A percentile compares a stretch with the other conserved stretches of the same genome.
phyloP scores from a whole-genome alignment of 2,113 vertebrate genomes.

The Oncorhynchus gorbuscha region DNA sequence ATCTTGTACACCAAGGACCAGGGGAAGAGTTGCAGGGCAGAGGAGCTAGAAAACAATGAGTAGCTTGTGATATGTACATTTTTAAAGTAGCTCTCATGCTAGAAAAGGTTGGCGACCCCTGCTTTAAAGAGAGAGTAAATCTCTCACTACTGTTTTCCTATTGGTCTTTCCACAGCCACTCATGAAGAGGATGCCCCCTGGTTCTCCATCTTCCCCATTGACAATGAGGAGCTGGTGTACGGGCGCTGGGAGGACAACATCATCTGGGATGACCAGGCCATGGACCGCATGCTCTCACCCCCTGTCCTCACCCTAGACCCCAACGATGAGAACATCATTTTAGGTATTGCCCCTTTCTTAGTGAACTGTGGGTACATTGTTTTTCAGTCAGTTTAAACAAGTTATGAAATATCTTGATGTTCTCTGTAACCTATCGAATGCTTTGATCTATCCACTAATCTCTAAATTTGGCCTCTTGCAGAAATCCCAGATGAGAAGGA shows the following conservation, averaged over 20 bases:
- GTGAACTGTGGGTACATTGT: neutral
- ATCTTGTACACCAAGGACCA: too few species aligned
- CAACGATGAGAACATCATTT: conserved; percentile 97
- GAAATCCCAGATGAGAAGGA: conserved; percentile 98
- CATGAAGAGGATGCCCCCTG: conserved; percentile 90
- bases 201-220: conserved; percentile 98
- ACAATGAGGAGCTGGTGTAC: conserved; percentile 95
- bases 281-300: conserved; percentile 84
- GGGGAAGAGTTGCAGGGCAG: too few species aligned
- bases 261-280: conserved; percentile 97
- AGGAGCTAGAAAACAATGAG: neutral
- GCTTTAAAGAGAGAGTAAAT: neutral
- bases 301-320: conserved; percentile 93
- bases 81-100: too few species aligned
- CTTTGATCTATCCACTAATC: too few species aligned
- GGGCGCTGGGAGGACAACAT: conserved; percentile 98
- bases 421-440: neutral
- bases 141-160: neutral
- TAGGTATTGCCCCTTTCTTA: conserved; percentile 75
- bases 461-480: conserved; percentile 47
- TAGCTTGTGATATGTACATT: neutral
- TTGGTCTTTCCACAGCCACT: conserved; percentile 63
- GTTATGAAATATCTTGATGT: neutral
- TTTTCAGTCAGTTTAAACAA: neutral
- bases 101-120: too few species aligned